Percentiles rank a stretch among this genome's conserved stretches.
Conservation (phyloP, 2,797 vertebrate genomes). For the Typhlichthys subterraneus region DNA sequence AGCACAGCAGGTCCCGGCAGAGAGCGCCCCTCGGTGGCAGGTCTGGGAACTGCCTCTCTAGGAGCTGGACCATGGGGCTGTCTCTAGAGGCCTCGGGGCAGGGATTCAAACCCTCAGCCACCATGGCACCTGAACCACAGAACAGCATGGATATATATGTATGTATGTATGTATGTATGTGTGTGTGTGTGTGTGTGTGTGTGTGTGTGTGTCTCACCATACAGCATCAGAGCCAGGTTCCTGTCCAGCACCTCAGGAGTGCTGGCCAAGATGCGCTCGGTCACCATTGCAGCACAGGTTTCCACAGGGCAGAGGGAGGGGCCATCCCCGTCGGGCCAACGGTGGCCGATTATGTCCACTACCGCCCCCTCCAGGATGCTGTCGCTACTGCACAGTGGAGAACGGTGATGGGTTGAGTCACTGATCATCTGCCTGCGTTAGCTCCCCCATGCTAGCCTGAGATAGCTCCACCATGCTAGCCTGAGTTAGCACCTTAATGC, state of each 20-base stretch:
- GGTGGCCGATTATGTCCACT: conserved; percentile 83
- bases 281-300: conserved; percentile 83
- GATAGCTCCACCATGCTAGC: no score
- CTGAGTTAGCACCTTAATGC: no score
- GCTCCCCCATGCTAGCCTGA: no score
- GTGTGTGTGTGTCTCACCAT: conserved; percentile 65
- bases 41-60: conserved; percentile 77
- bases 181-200: not conserved
- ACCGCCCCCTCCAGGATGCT: conserved; percentile 74
- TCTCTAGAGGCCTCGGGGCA: conserved; percentile 79
- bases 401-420: not conserved
- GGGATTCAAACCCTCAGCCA: conserved; percentile 86
- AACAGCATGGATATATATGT: not conserved
- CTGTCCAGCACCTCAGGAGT: conserved; percentile 77
- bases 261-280: conserved; percentile 77
- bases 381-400: conserved; percentile 66
- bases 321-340: conserved; percentile 63
- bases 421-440: no score
- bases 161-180: no score
- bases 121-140: conserved; percentile 74
- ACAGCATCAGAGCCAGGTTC: conserved; percentile 77
- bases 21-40: conserved; percentile 69
- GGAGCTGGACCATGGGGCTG: conserved; percentile 58
- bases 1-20: conserved; percentile 78
- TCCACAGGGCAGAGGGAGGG: conserved; percentile 71